Evolutionary conservation across 2,113 vertebrate genomes (phyloP), one percentile per base, ranked within the genome.

Genomic region (Sitta europaea): DNA sequence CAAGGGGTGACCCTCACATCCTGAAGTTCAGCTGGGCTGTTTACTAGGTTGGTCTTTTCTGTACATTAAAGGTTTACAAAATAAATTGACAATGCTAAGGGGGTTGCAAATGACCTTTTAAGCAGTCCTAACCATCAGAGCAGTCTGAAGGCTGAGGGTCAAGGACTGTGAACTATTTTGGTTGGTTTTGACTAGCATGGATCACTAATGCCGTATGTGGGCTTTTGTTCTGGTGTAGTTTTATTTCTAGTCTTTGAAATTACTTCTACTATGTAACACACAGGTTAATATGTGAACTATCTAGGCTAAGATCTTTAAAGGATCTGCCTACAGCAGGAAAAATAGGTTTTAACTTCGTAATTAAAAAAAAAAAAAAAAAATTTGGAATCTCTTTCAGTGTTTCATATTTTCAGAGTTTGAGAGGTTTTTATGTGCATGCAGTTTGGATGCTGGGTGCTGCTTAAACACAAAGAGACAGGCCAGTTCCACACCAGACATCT

Each of bases 321-420:
- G 40, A 33, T 55, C 27, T 94, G 13, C 14, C 22, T 68, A 28
- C 14, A 72, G 50, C 23, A 86, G 42, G 15, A 71, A 63, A 80
- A 88, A 27, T 3, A 51, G 12, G 2, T 35, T 90, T 87, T 36
- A 25, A 45, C 22, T 55, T 40, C 36, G 19, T 48, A 31, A 71
- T 51, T 83, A 0, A 0, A 50, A 73, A 78, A 54, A 68, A 74
- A 74, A 47, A 8, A 33, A 15, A 55, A n/a, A 8, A 0, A 6
- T 5, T 11, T 47, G 28, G 17, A 70, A 54, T 65, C 4, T 65
- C 27, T 43, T 83, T 57, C 7, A 10, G 10, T 54, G n/a, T 18
- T 78, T 57, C 5, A 1, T 45, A 8, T 67, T 92, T 81, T 63
- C 18, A 48, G 18, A 57, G 47, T 65, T 33, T 6, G 51, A 22